phyloP scores from a whole-genome alignment of 2,888 invertebrate genomes.

The Lepidonotus clava region DNA sequence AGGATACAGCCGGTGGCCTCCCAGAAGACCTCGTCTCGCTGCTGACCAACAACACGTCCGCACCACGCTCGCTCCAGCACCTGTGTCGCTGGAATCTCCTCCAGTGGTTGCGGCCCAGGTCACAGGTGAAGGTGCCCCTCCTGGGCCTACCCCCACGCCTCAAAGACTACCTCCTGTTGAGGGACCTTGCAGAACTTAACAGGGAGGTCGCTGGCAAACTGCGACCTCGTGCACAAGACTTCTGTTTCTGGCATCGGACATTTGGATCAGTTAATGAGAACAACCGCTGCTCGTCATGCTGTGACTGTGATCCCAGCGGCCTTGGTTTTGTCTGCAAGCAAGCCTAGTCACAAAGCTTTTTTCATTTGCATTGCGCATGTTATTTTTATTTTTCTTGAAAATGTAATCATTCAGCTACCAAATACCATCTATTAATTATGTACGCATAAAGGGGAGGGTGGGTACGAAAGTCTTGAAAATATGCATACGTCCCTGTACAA shows the following conservation, averaged over 20 bases:
- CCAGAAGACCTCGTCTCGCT: background rate
- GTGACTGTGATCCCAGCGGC: background rate
- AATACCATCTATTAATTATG: no score
- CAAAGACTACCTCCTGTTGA: background rate
- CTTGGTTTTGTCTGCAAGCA: no score
- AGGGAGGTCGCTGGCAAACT: background rate
- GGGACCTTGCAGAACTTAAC: background rate
- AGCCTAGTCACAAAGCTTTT: no score
- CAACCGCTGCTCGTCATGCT: background rate
- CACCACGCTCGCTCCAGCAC: background rate
- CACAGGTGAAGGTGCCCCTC: background rate
- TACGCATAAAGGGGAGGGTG: no score
- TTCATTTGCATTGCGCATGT: no score
- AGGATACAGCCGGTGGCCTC: background rate
- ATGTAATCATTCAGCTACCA: no score
- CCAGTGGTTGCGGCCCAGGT: background rate
- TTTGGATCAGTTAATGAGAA: background rate
- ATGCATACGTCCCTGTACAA: no score
- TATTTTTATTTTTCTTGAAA: no score
- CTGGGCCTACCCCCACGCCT: constrained; percentile 18
- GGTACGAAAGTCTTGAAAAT: no score
- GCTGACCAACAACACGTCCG: background rate
- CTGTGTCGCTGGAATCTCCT: background rate
- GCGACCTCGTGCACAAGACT: background rate
- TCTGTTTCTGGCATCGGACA: background rate